Base-by-base conservation (phyloP, 2,113 vertebrate genomes). In the Connochaetes taurinus region DNA sequence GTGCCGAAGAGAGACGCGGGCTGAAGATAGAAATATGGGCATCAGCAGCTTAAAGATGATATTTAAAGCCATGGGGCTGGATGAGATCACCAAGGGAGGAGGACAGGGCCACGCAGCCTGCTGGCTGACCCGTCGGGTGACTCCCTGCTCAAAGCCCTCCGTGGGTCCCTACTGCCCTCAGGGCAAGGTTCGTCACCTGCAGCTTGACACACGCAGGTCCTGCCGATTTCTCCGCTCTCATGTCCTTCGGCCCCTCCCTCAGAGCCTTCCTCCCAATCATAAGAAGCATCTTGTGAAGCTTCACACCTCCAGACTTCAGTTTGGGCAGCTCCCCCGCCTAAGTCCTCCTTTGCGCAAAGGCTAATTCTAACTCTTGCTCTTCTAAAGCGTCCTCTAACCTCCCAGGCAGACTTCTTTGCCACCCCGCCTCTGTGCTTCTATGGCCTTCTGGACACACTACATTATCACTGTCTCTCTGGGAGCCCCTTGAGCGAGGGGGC, bases 1-100 rank as follows among this genome's bases (percentile, higher is more conserved):
- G 91, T 43, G n/a, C 58, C 85, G n/a, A 74, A 93, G 89, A 89
- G 57, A 91, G 62, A 67, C 4, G 87, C 83, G 0, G 57, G 71
- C 82, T 98, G 71, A 74, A 97, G 96, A 86, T 87, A 94, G 45
- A 96, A 96, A 85, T 45, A 47, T 4, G 91, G 78, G 93, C 74
- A 89, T 52, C 76, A 91, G 94, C 87, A 95, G 78, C 87, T 96
- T 58, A 17, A 50, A 40, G 67, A 85, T 12, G 47, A 78, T 94
- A 60, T 76, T 90, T 95, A 95, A 71, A 97, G 96, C 60, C 67
- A 80, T 7, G n/a, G 87, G 94, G 78, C 40, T 29, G 83, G 83
- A 74, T 91, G 96, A 96, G 71, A 36, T 96, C 95, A 95, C 62
- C 8, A 2, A 45, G 36, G 88, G 64, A 90, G 47, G n/a, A 47